These are phyloP conservation scores for Loripinus fragilis DNA, from an alignment of 2,888 invertebrate genomes.

Conservation along the genomic window DNA sequence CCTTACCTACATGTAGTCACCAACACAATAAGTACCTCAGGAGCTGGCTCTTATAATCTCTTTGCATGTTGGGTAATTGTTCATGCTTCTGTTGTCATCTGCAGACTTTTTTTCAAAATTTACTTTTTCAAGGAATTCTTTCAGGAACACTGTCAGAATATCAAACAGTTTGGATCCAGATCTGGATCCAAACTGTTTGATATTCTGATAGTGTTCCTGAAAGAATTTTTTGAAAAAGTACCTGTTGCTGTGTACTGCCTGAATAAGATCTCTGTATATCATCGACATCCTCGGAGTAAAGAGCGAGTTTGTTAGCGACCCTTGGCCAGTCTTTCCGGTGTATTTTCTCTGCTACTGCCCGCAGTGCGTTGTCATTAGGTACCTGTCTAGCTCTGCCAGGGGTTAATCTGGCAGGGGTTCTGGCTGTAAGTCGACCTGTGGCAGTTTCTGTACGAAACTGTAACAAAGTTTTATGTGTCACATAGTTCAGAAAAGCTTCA, in stretches of 20 bases:
- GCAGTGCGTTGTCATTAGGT: constrained; percentile 72
- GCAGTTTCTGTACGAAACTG: constrained; percentile 59
- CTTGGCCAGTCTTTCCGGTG: constrained; percentile 74
- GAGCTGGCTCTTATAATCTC: too few relatives aligned
- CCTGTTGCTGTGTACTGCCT: constrained; percentile 67
- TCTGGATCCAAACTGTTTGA: too few relatives aligned
- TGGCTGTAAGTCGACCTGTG: constrained; percentile 16
- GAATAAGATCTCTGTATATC: constrained; percentile 65
- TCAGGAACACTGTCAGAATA: too few relatives aligned
- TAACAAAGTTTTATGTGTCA: background rate
- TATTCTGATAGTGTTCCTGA: too few relatives aligned
- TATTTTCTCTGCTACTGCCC: constrained; percentile 74
- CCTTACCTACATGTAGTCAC: too few relatives aligned
- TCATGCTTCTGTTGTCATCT: too few relatives aligned
- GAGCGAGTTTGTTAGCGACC: constrained; percentile 75
- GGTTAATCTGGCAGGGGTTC: constrained; percentile 24
- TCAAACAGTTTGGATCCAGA: too few relatives aligned
- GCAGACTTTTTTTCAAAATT: too few relatives aligned
- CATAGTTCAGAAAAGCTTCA: too few relatives aligned
- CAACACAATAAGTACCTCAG: too few relatives aligned
- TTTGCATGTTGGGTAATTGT: too few relatives aligned
- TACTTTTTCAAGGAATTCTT: too few relatives aligned
- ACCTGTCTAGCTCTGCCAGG: constrained; percentile 39
- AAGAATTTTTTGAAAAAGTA: constrained; percentile 23
- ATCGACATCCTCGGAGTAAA: constrained; percentile 71